phyloP scores from a whole-genome alignment of 2,888 invertebrate species.

The Phalangium opilio region DNA sequence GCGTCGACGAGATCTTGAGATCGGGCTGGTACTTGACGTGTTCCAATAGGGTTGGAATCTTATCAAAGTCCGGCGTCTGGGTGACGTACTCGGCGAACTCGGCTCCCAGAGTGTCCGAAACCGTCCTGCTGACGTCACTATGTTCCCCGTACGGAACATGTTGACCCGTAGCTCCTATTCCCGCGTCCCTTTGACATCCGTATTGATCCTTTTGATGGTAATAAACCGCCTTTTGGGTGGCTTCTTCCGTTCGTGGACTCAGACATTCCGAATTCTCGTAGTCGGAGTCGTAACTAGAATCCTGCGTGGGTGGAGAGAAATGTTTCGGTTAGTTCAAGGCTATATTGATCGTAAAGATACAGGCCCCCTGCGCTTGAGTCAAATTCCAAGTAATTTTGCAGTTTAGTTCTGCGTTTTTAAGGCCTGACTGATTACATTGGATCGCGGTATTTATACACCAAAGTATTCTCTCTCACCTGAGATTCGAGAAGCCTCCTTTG shows the following conservation, averaged over 20 bases:
- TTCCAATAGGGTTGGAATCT: neutral
- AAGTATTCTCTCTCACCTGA: too few relatives aligned
- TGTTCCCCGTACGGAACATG: conserved; percentile 32
- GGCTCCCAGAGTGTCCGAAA: conserved; percentile 66
- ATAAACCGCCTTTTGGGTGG: conserved; percentile 15
- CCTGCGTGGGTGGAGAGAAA: conserved; percentile 32
- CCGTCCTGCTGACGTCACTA: conserved; percentile 61
- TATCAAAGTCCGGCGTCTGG: neutral
- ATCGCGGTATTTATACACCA: too few relatives aligned
- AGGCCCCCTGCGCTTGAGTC: too few relatives aligned
- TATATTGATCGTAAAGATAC: too few relatives aligned
- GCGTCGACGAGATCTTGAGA: neutral
- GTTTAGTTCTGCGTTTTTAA: too few relatives aligned
- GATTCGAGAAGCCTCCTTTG: too few relatives aligned
- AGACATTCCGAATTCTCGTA: conserved; percentile 36
- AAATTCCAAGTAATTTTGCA: too few relatives aligned
- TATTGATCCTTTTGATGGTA: neutral
- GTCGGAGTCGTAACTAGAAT: conserved; percentile 75
- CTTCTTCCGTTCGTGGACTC: conserved; percentile 22
- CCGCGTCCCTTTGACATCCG: conserved; percentile 10
- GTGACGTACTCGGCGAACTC: conserved; percentile 67
- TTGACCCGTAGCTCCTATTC: conserved; percentile 5
- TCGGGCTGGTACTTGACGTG: neutral
- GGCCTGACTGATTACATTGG: too few relatives aligned
- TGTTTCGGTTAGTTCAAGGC: too few relatives aligned